Conservation (phyloP, 2,888 invertebrate species). For the Helicoverpa assulta region DNA sequence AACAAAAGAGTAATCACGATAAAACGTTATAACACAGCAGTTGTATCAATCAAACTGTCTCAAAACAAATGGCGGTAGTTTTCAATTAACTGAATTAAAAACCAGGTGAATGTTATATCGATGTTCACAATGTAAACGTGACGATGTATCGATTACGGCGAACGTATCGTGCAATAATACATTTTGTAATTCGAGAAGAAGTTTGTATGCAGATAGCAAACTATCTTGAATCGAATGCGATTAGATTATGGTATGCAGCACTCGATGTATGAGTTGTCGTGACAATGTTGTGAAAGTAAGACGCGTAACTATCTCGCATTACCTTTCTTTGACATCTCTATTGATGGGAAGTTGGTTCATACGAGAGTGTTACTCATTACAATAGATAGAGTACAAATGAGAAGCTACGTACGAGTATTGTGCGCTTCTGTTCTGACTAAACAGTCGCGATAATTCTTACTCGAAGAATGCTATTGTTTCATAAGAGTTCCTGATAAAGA, state of each 20-base stretch:
- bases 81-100: constrained; percentile 17
- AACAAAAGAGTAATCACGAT: constrained; percentile 14
- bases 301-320: constrained; percentile 36
- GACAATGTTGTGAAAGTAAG: constrained; percentile 61
- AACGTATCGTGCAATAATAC: constrained; percentile 36
- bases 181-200: constrained; percentile 50
- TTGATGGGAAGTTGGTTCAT: constrained; percentile 41
- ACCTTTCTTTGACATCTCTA: constrained; percentile 50
- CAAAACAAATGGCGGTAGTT: constrained; percentile 18
- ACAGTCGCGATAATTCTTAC: not conserved
- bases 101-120: constrained; percentile 31
- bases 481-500: not conserved
- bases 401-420: constrained; percentile 10
- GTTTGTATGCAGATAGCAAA: constrained; percentile 44
- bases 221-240: constrained; percentile 38
- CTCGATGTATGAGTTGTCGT: constrained; percentile 54
- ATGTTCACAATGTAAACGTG: constrained; percentile 47
- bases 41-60: constrained; percentile 17
- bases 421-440: not conserved
- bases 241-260: constrained; percentile 51
- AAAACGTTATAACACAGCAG: constrained; percentile 3
- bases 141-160: constrained; percentile 34
- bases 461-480: not conserved
- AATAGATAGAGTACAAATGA: constrained; percentile 9
- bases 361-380: constrained; percentile 25